phyloP scores from a whole-genome alignment of 2,888 invertebrate genomes.

The Isoperla grammatica region DNA sequence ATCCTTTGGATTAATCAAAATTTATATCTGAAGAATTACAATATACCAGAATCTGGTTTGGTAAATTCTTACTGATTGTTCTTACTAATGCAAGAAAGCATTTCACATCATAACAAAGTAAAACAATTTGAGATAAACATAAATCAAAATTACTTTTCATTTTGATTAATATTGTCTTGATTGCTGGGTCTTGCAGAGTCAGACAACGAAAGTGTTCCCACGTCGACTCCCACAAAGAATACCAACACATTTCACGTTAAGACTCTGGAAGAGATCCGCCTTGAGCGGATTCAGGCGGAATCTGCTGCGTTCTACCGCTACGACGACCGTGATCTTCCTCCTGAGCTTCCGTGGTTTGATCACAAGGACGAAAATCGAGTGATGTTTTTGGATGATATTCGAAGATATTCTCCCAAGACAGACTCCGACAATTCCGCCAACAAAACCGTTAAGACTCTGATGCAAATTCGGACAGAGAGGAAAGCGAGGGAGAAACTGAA shows the following conservation, averaged over 20 bases:
- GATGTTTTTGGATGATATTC: slow-evolving; percentile 50
- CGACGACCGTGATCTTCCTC: slow-evolving; percentile 39
- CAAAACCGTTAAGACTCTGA: slow-evolving; percentile 32
- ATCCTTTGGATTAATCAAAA: no score
- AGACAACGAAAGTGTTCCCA: slow-evolving; percentile 66
- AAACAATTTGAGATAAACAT: slow-evolving; percentile 12
- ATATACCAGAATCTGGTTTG: background rate
- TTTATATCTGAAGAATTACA: slow-evolving; percentile 3
- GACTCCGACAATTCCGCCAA: background rate
- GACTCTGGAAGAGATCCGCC: slow-evolving; percentile 61
- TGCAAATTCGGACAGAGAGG: slow-evolving; percentile 34
- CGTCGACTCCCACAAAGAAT: slow-evolving; percentile 52
- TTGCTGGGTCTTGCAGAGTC: slow-evolving; percentile 68
- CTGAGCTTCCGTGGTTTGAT: background rate
- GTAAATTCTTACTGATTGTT: no score
- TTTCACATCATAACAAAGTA: slow-evolving; percentile 7
- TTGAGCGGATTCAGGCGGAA: slow-evolving; percentile 65
- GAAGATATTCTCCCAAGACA: slow-evolving; percentile 32
- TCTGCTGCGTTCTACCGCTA: slow-evolving; percentile 67
- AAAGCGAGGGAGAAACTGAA: slow-evolving; percentile 9
- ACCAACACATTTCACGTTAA: slow-evolving; percentile 48
- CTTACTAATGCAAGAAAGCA: slow-evolving; percentile 7
- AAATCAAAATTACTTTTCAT: slow-evolving; percentile 15
- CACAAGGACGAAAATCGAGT: slow-evolving; percentile 44
- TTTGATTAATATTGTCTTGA: slow-evolving; percentile 27